Percentiles rank a stretch among this genome's conserved stretches.
Conservation (phyloP, 1,140 invertebrate genomes). For the Rhizoglyphus robini region DNA sequence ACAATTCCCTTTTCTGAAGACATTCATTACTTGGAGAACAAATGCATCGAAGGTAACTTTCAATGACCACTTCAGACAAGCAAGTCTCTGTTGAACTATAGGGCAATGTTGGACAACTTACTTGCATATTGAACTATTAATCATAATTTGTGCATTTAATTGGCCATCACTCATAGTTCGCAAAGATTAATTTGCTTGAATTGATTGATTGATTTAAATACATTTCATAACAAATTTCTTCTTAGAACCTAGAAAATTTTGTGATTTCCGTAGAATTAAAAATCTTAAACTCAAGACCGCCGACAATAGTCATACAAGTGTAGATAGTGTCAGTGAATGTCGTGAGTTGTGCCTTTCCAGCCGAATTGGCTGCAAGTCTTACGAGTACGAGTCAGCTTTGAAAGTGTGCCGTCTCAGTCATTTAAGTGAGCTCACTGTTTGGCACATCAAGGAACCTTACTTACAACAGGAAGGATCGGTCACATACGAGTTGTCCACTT, state of each 20-base stretch:
- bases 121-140: no score
- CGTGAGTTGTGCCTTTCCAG: constrained; percentile 72
- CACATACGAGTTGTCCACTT: constrained; percentile 80
- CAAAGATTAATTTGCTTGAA: no score
- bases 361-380: constrained; percentile 64
- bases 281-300: constrained; percentile 81
- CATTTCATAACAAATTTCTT: no score
- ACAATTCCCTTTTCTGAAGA: constrained; percentile 6
- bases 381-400: constrained; percentile 79
- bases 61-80: no score
- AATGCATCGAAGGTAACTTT: constrained; percentile 40
- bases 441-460: constrained; percentile 71
- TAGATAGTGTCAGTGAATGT: constrained; percentile 62
- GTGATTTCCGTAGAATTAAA: constrained; percentile 75
- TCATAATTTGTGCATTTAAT: no score
- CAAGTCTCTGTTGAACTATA: no score
- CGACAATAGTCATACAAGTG: constrained; percentile 70
- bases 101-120: no score
- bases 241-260: constrained; percentile 40
- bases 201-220: no score
- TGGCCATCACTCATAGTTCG: no score
- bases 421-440: constrained; percentile 68
- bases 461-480: constrained; percentile 63
- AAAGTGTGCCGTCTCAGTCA: constrained; percentile 80
- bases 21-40: constrained; percentile 37